Base-by-base conservation (phyloP, 1,140 invertebrate genomes). In the Drosophila tropicalis region DNA sequence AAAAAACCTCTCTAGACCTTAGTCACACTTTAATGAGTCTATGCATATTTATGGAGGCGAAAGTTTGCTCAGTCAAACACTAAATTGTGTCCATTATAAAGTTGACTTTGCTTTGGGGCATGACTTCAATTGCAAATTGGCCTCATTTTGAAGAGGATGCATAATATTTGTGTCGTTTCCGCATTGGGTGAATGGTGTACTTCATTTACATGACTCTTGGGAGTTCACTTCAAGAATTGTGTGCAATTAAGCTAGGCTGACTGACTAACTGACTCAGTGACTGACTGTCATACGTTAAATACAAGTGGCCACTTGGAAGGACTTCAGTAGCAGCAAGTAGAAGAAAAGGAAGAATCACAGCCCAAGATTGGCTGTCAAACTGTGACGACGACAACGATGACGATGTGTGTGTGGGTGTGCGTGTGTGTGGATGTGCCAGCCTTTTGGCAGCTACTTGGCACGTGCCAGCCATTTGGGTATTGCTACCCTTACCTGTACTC, bases 381-480 rank as follows among this genome's bases (percentile, higher is more conserved):
- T 77, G 25, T 56, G 32, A 39, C 51, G 19, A 57, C 70, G 78
- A 67, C 55, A 67, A 67, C 39, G 72, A 44, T 51, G 69, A 75
- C 39, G 70, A 13, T 32, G 32, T 39, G 36, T 39, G 34, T 12
- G 3, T 39, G 36, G 1, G 9, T 12, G 51, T 74, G 10, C n/a
- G 36, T 39, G 10, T 12, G 51, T 75, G 72, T 74, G 44, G 57
- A 74, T 51, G 39, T 32, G 65, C 29, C 57, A 67, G 84, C 80
- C 84, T 80, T 89, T 84, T 89, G 77, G 76, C 84, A 89, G 83
- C 83, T 83, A 87, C 84, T 89, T 87, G 76, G 85, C 84, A 89
- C 84, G 84, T 89, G 84, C 63, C 73, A 66, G 68, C 65, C 63
- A 83, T 87, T 83, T 83, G 70, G 55, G 32, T 25, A 57, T 25